These are phyloP conservation scores for Mellilla xanthometata DNA, from an alignment of 2,888 invertebrate genomes.

Conservation along the genomic window DNA sequence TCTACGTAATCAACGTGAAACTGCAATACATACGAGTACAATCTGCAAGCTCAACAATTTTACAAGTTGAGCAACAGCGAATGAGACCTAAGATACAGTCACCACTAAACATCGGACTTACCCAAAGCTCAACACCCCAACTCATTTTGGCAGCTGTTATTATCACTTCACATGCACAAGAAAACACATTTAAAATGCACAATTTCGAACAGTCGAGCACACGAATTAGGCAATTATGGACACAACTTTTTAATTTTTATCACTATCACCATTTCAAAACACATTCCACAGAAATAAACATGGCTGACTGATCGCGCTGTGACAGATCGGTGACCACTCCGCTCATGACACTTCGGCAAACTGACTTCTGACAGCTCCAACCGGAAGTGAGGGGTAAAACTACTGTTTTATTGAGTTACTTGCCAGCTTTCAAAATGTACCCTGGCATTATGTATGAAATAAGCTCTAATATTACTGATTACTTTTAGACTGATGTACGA, in stretches of 20 bases:
- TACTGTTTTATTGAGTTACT: slow-evolving; percentile 30
- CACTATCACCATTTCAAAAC: slow-evolving; percentile 78
- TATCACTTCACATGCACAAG: slow-evolving; percentile 69
- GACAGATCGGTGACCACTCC: slow-evolving; percentile 45
- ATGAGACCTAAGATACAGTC: too few relatives aligned
- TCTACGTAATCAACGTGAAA: too few relatives aligned
- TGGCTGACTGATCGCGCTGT: slow-evolving; percentile 71
- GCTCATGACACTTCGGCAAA: slow-evolving; percentile 45
- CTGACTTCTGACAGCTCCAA: slow-evolving; percentile 34
- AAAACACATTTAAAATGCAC: slow-evolving; percentile 49
- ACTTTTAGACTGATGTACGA: too few relatives aligned
- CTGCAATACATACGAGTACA: too few relatives aligned
- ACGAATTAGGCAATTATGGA: slow-evolving; percentile 49
- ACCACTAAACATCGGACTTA: slow-evolving; percentile 44
- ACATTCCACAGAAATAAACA: slow-evolving; percentile 73
- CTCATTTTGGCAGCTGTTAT: slow-evolving; percentile 80
- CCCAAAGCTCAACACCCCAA: slow-evolving; percentile 87
- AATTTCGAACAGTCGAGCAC: slow-evolving; percentile 51
- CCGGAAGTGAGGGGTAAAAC: slow-evolving; percentile 2
- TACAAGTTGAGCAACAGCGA: too few relatives aligned
- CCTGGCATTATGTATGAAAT: too few relatives aligned
- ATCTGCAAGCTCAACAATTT: too few relatives aligned
- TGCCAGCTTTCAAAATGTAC: slow-evolving; percentile 9
- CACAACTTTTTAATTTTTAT: slow-evolving; percentile 63
- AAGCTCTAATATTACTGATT: too few relatives aligned